phyloP scores from a whole-genome alignment of 2,113 vertebrate species.

The Raja brachyura region DNA sequence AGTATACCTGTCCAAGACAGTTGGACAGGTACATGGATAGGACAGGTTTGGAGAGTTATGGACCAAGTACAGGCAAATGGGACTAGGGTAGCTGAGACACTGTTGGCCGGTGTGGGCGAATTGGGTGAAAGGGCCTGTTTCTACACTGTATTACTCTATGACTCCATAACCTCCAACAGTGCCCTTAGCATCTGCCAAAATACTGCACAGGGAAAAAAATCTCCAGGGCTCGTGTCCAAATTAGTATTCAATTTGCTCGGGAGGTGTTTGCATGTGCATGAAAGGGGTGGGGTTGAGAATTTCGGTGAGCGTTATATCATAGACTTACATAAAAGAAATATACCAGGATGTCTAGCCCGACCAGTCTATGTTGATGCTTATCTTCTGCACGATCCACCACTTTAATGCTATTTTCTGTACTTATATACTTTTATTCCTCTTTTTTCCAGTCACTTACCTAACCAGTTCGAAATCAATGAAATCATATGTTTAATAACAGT shows the following conservation, averaged over 20 bases:
- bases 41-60: too few species aligned
- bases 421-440: background rate
- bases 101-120: too few species aligned
- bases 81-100: too few species aligned
- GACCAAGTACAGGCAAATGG: too few species aligned
- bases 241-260: too few species aligned
- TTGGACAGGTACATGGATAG: too few species aligned
- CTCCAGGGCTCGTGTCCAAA: background rate
- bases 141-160: too few species aligned
- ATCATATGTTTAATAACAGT: background rate
- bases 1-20: too few species aligned
- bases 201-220: background rate
- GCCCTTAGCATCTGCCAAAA: too few species aligned
- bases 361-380: background rate
- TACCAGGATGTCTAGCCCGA: background rate
- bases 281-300: background rate
- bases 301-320: background rate
- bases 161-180: background rate
- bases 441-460: background rate
- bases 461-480: background rate
- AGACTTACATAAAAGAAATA: background rate
- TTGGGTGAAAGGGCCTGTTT: too few species aligned
- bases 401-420: background rate
- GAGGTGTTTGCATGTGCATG: too few species aligned
- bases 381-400: background rate